Percentiles rank a stretch among this genome's conserved stretches.
Conservation (phyloP, 2,797 vertebrate genomes). For the Mergus octosetaceus region DNA sequence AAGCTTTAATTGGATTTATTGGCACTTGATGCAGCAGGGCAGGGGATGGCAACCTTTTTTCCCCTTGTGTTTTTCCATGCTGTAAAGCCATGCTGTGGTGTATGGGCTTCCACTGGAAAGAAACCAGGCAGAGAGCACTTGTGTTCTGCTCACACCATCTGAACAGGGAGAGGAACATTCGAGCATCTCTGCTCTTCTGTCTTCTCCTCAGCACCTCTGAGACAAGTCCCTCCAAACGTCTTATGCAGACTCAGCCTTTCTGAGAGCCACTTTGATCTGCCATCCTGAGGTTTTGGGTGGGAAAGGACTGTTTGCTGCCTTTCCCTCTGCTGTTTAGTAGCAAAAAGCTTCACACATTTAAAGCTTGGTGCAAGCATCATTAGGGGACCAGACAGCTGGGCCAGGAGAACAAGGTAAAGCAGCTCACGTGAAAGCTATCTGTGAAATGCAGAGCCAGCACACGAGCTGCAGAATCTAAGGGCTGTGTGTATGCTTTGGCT, state of each 20-base stretch:
- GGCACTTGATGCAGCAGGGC: not conserved
- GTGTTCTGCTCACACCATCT: not conserved
- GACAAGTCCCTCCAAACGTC: not conserved
- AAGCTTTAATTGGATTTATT: not conserved
- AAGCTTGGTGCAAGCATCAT: not conserved
- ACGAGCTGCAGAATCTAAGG: not conserved
- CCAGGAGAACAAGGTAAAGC: not conserved
- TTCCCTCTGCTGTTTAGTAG: not conserved
- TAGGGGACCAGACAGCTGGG: not conserved
- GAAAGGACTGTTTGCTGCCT: not conserved
- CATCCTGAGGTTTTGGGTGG: not conserved
- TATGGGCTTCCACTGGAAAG: not conserved
- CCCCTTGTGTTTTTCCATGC: no score
- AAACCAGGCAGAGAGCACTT: no score
- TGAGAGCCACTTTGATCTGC: not conserved
- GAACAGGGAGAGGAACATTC: not conserved
- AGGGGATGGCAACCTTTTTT: not conserved
- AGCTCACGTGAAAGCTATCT: not conserved
- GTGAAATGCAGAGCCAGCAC: not conserved
- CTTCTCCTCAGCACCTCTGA: not conserved
- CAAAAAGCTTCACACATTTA: not conserved
- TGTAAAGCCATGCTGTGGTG: no score
- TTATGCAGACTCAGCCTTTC: not conserved
- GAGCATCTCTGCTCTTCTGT: not conserved
- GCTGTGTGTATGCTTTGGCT: not conserved